Evolutionary conservation across 2,888 invertebrate species (phyloP), one percentile per base, ranked within the genome.

Genomic region (Ecliptopera silaceata): DNA sequence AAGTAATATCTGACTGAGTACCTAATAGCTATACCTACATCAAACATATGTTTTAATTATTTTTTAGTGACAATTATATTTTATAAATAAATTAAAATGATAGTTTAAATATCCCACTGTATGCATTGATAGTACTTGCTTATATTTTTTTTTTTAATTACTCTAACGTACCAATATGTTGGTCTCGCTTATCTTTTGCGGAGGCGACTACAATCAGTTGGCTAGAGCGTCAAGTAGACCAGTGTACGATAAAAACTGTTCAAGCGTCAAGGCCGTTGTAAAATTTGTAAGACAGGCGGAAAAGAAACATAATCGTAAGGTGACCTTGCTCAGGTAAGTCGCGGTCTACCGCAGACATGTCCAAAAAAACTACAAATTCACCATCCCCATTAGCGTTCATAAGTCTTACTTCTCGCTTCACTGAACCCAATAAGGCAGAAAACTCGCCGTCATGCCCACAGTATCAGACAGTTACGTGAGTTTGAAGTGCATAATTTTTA

Each of bases 261-360:
- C 69, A 75, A 74, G 71, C 72, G 69, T 65, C 82, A 82, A 84
- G 83, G 86, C 69, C 79, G 73, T 59, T 66, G 77, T 71, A 78
- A 77, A 70, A 68, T 61, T 56, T 58, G 57, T 50, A 41, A 71
- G 68, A 75, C 62, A 70, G 69, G 71, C 80, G 79, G 81, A 83
- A 81, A 84, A 70, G 72, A 74, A 77, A 72, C 76, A 70, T 68
- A 71, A 75, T 74, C 74, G 68, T 65, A 64, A 68, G 58, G 63
- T 71, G 82, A 77, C 86, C 88, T 86, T 87, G 86, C 76, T 70
- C 64, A 69, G 81, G 77, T 77, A 77, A 71, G 79, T 80, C 72
- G 80, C 77, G 86, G 82, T 84, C 73, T 76, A 75, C 71, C 71
- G 79, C 77, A 72, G 79, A 70, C 70, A 63, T 59, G 66, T 66